These are phyloP conservation scores for Paralinhomoeus sp. DNA, from an alignment of 2,888 invertebrate genomes.

Conservation along the genomic window DNA sequence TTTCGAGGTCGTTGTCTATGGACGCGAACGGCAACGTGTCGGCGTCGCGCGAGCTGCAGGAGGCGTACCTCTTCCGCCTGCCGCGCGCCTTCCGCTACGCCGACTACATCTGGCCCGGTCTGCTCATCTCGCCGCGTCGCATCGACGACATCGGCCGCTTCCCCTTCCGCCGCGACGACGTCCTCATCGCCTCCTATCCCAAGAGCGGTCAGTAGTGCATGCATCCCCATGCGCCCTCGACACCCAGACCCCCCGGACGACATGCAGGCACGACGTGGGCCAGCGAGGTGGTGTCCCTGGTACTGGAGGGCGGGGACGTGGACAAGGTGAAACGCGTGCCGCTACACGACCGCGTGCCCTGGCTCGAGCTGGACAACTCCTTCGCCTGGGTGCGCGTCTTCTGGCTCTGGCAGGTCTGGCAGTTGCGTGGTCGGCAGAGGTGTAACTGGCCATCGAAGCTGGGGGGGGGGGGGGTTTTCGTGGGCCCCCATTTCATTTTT, in stretches of 20 bases:
- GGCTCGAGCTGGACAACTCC: conserved; percentile 12
- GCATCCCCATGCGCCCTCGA: too few species aligned
- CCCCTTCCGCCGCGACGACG: conserved; percentile 43
- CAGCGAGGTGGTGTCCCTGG: conserved; percentile 28
- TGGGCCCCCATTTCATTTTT: too few species aligned
- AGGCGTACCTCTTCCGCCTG: conserved; percentile 10
- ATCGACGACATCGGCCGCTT: conserved; percentile 34
- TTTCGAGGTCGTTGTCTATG: background rate
- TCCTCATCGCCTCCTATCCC: conserved; percentile 67
- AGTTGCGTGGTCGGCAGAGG: too few species aligned
- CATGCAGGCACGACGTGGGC: conserved; percentile 30
- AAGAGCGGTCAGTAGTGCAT: conserved; percentile 46
- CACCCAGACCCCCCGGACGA: background rate
- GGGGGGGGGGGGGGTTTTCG: too few species aligned
- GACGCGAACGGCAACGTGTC: background rate
- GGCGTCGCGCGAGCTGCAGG: background rate
- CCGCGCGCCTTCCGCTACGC: conserved; percentile 11
- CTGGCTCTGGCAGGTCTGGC: conserved; percentile 5
- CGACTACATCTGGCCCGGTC: conserved; percentile 19
- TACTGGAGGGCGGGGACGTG: conserved; percentile 26
- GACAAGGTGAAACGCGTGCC: conserved; percentile 20
- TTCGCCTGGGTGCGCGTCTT: conserved; percentile 8
- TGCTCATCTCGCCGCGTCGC: conserved; percentile 17
- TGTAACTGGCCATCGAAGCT: too few species aligned
- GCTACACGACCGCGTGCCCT: conserved; percentile 17